Evolutionary conservation across 1,140 invertebrate species (phyloP).

Genomic region (Anastatus disparis): DNA sequence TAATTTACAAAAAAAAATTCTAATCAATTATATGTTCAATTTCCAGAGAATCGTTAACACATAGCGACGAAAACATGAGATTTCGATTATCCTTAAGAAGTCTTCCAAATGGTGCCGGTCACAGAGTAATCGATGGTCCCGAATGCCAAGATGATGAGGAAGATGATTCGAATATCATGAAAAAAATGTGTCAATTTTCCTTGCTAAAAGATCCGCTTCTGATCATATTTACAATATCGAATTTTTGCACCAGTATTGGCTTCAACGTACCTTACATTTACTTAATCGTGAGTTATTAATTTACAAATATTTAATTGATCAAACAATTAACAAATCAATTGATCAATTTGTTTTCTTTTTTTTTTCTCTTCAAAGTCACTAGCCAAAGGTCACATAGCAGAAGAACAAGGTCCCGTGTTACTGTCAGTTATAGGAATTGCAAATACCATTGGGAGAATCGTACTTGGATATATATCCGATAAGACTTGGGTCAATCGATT

Average conservation of each 20-base stretch:
- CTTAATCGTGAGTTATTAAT: conserved; percentile 69
- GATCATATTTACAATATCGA: conserved; percentile 90
- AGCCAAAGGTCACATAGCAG: background rate
- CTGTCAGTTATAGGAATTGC: conserved; percentile 85
- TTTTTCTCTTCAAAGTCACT: too few species aligned
- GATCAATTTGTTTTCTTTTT: too few species aligned
- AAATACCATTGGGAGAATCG: conserved; percentile 88
- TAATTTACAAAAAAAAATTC: too few species aligned
- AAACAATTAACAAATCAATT: too few species aligned
- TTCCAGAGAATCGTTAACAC: conserved; percentile 46
- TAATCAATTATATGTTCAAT: background rate
- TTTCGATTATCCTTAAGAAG: conserved; percentile 44
- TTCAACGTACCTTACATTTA: conserved; percentile 96
- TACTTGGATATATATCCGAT: conserved; percentile 87
- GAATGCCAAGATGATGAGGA: conserved; percentile 64
- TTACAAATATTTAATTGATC: too few species aligned
- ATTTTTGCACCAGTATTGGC: conserved; percentile 95
- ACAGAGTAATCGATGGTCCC: conserved; percentile 66
- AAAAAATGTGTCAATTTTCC: conserved; percentile 86
- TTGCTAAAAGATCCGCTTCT: conserved; percentile 88
- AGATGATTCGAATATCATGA: conserved; percentile 71
- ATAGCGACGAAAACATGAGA: conserved; percentile 43
- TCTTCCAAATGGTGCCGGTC: conserved; percentile 45
- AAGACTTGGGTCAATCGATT: conserved; percentile 89
- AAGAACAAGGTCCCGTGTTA: conserved; percentile 71